These are phyloP conservation scores for Neoniphon sammara DNA, from an alignment of 2,797 vertebrate species.

Conservation along the genomic window DNA sequence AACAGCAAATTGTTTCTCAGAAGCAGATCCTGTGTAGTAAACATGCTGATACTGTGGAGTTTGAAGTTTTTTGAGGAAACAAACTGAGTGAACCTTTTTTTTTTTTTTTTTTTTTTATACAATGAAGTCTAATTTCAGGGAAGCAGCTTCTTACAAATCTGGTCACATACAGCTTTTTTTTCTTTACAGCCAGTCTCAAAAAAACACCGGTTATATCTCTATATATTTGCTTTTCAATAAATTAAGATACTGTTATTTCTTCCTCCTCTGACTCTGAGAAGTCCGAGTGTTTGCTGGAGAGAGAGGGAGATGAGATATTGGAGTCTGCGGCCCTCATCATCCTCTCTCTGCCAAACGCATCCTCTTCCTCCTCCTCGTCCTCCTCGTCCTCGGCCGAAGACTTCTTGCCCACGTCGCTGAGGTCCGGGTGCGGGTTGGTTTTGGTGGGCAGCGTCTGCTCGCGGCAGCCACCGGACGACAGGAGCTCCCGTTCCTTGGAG, in stretches of 20 bases:
- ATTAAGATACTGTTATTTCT: slow-evolving; percentile 96
- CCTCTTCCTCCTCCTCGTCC: slow-evolving; percentile 72
- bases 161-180: slow-evolving; percentile 45
- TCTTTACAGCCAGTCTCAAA: slow-evolving; percentile 52
- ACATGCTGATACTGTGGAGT: slow-evolving; percentile 37
- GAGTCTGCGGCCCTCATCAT: slow-evolving; percentile 79
- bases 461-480: slow-evolving; percentile 93
- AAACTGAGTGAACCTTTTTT: slow-evolving; percentile 33
- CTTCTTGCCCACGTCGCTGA: slow-evolving; percentile 96
- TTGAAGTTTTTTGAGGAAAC: slow-evolving; percentile 8
- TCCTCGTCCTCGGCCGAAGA: slow-evolving; percentile 86
- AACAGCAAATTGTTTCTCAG: slow-evolving; percentile 87
- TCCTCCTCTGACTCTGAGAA: slow-evolving; percentile 94
- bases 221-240: slow-evolving; percentile 28
- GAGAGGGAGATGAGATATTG: slow-evolving; percentile 85
- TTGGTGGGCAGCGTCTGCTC: slow-evolving; percentile 97
- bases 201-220: slow-evolving; percentile 45
- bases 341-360: slow-evolving; percentile 69
- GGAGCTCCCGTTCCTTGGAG: slow-evolving; percentile 95
- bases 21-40: slow-evolving; percentile 74
- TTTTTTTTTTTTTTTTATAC: slow-evolving; percentile 13
- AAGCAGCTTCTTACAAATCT: slow-evolving; percentile 75
- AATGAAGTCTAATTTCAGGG: slow-evolving; percentile 34
- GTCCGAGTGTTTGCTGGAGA: slow-evolving; percentile 93
- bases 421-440: slow-evolving; percentile 95